A percentile compares a stretch with the other conserved stretches of the same genome.
These are phyloP conservation scores for Heteromurus nitidus DNA, from an alignment of 2,888 invertebrate species.

Conservation along the genomic window DNA sequence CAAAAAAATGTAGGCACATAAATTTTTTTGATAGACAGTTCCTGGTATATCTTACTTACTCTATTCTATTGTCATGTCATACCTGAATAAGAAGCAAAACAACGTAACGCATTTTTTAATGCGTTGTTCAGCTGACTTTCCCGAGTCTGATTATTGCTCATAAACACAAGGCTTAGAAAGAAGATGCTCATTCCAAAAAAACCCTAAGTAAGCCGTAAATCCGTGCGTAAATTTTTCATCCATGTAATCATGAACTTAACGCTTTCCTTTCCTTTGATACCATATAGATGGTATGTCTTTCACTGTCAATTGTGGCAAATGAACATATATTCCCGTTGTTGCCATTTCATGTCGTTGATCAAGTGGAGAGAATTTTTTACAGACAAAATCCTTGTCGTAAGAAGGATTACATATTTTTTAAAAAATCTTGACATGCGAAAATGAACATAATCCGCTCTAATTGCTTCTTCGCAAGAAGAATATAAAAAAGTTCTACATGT, in stretches of 20 bases:
- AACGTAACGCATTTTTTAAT: not conserved
- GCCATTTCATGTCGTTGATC: no score
- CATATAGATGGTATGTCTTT: no score
- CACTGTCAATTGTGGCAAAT: no score
- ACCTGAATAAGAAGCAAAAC: not conserved
- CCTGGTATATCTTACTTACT: no score
- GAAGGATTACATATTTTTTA: not conserved
- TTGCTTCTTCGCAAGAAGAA: constrained; percentile 3
- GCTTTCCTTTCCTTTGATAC: constrained; percentile 42
- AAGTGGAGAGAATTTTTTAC: no score
- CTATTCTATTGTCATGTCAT: constrained; percentile 6
- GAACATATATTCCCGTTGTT: no score
- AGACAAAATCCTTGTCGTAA: not conserved
- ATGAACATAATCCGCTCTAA: constrained; percentile 15
- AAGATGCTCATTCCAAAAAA: not conserved
- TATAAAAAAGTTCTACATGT: no score
- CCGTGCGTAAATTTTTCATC: not conserved
- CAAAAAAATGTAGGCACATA: no score
- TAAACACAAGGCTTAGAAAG: no score
- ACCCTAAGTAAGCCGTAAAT: not conserved
- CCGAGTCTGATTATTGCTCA: not conserved
- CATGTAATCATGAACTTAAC: constrained; percentile 15
- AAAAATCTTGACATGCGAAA: constrained; percentile 8
- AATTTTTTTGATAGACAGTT: no score
- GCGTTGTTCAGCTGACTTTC: no score